Conservation (phyloP, 2,888 invertebrate species). For the Thecophora atra region DNA sequence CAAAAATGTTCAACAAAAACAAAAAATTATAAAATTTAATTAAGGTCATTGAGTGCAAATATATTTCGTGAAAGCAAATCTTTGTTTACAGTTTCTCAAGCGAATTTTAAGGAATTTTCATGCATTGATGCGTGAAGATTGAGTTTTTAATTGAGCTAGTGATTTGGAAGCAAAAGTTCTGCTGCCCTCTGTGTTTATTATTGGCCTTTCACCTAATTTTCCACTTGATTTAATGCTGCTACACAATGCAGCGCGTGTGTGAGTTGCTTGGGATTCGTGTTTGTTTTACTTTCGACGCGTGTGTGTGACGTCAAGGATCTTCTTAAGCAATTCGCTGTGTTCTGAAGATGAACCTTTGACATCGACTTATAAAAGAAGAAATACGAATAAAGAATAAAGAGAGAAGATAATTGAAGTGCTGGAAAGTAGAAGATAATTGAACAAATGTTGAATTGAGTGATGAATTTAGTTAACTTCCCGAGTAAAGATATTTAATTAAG, state of each 20-base stretch:
- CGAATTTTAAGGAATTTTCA: no score
- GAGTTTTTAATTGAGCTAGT: no score
- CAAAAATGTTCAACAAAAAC: no score
- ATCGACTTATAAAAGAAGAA: not conserved
- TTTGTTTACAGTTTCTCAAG: no score
- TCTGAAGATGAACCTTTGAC: not conserved
- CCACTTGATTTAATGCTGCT: not conserved
- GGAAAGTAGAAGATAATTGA: not conserved
- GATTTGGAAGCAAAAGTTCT: not conserved
- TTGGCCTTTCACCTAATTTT: not conserved
- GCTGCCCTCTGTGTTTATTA: not conserved
- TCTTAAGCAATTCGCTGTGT: not conserved
- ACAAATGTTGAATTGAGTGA: not conserved
- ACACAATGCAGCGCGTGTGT: no score
- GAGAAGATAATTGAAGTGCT: not conserved
- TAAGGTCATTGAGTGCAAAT: no score
- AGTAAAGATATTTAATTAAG: no score
- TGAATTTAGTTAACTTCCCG: no score
- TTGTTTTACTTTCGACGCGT: not conserved
- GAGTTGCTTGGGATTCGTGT: not conserved
- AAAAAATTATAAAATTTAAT: no score
- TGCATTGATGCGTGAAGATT: no score
- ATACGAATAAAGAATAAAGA: not conserved
- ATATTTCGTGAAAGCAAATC: no score
- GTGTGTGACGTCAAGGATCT: not conserved